Percentiles rank a stretch among this genome's conserved stretches.
These are phyloP conservation scores for Eugnorisma glareosa DNA, from an alignment of 2,888 invertebrate genomes.

Conservation along the genomic window DNA sequence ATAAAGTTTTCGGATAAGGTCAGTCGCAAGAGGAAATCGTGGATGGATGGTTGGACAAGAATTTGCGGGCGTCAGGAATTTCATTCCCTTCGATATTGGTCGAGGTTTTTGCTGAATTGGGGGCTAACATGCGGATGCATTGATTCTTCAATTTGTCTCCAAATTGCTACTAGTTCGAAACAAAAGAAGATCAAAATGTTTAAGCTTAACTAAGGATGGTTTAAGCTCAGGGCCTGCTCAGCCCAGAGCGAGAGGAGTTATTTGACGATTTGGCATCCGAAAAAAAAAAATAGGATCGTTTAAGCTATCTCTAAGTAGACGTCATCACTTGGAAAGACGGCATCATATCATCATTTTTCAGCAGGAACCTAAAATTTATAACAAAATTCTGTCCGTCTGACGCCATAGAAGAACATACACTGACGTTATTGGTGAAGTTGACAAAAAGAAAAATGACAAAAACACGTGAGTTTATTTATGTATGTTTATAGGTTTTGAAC, in stretches of 20 bases:
- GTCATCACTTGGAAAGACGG: background rate
- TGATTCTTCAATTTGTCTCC: background rate
- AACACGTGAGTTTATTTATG: background rate
- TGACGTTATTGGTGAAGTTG: background rate
- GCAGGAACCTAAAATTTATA: background rate
- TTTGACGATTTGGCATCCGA: too few relatives aligned
- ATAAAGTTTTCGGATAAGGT: constrained; percentile 10
- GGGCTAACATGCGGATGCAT: background rate
- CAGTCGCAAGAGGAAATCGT: background rate
- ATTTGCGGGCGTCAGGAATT: background rate
- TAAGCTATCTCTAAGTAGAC: background rate
- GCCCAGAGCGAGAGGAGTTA: too few relatives aligned
- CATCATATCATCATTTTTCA: background rate
- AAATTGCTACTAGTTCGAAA: background rate
- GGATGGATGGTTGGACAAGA: background rate
- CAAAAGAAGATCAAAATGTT: background rate
- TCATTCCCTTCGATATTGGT: background rate
- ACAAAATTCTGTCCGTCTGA: accelerated
- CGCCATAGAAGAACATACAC: background rate
- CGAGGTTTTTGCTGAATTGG: background rate
- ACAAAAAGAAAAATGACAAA: too few relatives aligned
- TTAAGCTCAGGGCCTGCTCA: too few relatives aligned
- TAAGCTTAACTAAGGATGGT: background rate
- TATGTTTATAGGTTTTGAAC: background rate
- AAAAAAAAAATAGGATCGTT: too few relatives aligned